phyloP scores from a whole-genome alignment of 2,888 invertebrate species.

The Polydesmus complanatus region DNA sequence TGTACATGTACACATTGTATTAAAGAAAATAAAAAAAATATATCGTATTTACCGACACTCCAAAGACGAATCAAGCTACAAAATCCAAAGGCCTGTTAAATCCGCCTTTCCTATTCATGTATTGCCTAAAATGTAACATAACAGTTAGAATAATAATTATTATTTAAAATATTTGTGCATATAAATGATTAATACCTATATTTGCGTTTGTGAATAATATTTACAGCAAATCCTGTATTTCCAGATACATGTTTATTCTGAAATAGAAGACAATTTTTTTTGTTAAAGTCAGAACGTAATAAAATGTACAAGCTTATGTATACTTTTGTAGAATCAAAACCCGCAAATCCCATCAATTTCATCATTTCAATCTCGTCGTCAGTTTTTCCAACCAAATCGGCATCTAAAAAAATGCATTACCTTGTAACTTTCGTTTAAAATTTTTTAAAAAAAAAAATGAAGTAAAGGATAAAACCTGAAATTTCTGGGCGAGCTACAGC shows the following conservation, averaged over 20 bases:
- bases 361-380: conserved; percentile 90
- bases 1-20: no score
- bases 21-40: no score
- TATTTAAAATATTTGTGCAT: not conserved
- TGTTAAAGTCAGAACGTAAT: no score
- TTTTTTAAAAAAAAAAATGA: not conserved
- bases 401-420: conserved; percentile 38
- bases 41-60: no score
- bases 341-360: conserved; percentile 91
- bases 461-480: not conserved
- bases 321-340: conserved; percentile 81
- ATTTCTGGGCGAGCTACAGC: not conserved
- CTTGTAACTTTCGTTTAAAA: not conserved
- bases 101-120: conserved; percentile 98
- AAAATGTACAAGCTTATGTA: no score
- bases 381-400: conserved; percentile 77
- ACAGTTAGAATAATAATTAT: not conserved
- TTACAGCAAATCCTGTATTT: conserved; percentile 86
- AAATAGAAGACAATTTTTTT: no score
- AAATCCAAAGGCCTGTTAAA: conserved; percentile 96
- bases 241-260: conserved; percentile 79
- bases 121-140: conserved; percentile 61
- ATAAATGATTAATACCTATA: conserved; percentile 20
- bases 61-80: no score
- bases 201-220: conserved; percentile 87